Evolutionary conservation across 2,113 vertebrate species (phyloP).

Genomic region (Tachysurus fulvidraco): DNA sequence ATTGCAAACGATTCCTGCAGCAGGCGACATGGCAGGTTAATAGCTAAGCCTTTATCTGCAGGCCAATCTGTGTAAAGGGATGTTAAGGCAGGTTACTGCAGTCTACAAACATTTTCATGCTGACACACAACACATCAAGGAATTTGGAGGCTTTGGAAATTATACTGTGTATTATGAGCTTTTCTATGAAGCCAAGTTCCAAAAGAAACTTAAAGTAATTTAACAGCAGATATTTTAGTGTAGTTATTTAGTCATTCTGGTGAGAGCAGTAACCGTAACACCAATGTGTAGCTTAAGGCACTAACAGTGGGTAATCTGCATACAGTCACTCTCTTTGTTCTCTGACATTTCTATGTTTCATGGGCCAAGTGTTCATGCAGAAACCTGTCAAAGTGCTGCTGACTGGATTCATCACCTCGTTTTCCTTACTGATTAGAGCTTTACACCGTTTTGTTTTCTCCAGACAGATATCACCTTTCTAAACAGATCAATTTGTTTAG

Average conservation of each 20-base stretch:
- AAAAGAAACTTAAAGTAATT: not conserved
- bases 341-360: not conserved
- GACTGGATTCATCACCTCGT: slow-evolving; percentile 20
- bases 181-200: not conserved
- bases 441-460: slow-evolving; percentile 75
- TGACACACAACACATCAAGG: slow-evolving; percentile 8
- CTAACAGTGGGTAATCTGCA: slow-evolving; percentile 19
- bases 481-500: slow-evolving; percentile 69
- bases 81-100: slow-evolving; percentile 38
- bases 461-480: slow-evolving; percentile 64
- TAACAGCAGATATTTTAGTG: not conserved
- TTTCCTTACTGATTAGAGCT: slow-evolving; percentile 65
- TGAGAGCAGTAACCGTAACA: not conserved
- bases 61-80: slow-evolving; percentile 39
- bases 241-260: not conserved
- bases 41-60: slow-evolving; percentile 47
- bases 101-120: slow-evolving; percentile 33
- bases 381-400: slow-evolving; percentile 20
- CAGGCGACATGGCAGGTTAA: slow-evolving; percentile 43
- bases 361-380: slow-evolving; percentile 12
- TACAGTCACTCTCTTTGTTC: slow-evolving; percentile 25
- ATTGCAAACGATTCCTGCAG: slow-evolving; percentile 14
- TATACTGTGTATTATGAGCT: not conserved
- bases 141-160: not conserved
- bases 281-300: slow-evolving; percentile 25